phyloP scores from a whole-genome alignment of 2,888 invertebrate genomes.

The Sinohyriopsis cumingii region DNA sequence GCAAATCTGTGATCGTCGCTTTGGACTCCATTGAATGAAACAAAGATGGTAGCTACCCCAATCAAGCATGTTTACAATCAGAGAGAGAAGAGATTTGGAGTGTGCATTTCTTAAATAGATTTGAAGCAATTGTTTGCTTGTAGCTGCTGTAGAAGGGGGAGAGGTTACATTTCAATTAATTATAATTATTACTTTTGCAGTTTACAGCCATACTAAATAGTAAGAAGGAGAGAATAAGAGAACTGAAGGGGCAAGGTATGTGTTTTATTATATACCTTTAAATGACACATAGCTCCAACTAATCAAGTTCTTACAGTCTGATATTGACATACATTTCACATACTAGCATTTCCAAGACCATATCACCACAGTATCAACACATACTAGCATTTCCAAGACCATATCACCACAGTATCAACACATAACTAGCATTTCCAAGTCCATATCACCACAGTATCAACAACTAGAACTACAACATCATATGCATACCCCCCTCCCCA shows the following conservation, averaged over 20 bases:
- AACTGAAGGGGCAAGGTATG: slow-evolving; percentile 48
- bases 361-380: not conserved
- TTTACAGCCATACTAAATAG: slow-evolving; percentile 63
- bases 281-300: not conserved
- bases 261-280: not conserved
- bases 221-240: slow-evolving; percentile 61
- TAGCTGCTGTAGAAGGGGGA: no score
- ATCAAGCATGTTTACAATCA: no score
- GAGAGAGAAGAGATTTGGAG: no score
- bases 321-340: not conserved
- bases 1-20: no score
- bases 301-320: not conserved
- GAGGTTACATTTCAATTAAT: no score
- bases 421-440: not conserved
- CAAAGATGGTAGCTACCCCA: no score
- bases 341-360: not conserved
- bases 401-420: not conserved
- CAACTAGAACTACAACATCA: no score
- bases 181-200: slow-evolving; percentile 38
- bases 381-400: not conserved
- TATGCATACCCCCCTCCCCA: no score
- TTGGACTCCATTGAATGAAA: no score
- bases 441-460: no score
- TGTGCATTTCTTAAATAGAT: no score
- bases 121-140: no score